Evolutionary conservation across 2,113 vertebrate species (phyloP).

Genomic region (Vidua chalybeata): DNA sequence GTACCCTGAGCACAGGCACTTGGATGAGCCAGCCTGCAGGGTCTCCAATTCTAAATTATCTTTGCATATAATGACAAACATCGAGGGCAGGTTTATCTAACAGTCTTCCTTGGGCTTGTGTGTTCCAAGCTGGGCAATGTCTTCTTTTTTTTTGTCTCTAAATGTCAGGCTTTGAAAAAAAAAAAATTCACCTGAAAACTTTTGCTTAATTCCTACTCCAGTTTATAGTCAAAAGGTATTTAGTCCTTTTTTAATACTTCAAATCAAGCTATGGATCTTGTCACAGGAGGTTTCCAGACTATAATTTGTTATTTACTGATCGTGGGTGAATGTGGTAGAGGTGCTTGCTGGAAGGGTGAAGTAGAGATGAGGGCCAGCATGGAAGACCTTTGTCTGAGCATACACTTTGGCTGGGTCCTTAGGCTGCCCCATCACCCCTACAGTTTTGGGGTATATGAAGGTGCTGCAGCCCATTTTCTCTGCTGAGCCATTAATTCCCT

Average conservation of each 20-base stretch:
- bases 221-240: background rate
- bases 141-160: background rate
- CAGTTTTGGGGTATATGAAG: background rate
- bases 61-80: background rate
- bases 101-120: background rate
- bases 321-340: background rate
- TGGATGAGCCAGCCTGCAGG: background rate
- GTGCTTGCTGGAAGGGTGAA: background rate
- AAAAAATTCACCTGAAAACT: rapidly evolving
- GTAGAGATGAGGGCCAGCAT: background rate
- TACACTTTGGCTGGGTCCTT: background rate
- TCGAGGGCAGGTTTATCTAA: background rate
- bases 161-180: background rate
- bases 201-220: background rate
- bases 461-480: background rate
- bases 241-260: background rate
- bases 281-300: background rate
- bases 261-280: background rate
- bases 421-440: background rate
- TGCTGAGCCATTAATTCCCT: background rate
- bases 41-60: background rate
- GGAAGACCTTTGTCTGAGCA: background rate
- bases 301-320: background rate
- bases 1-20: background rate
- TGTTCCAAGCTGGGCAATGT: background rate